Conservation (phyloP, 2,797 vertebrate species). For the Anomalospiza imberbis region DNA sequence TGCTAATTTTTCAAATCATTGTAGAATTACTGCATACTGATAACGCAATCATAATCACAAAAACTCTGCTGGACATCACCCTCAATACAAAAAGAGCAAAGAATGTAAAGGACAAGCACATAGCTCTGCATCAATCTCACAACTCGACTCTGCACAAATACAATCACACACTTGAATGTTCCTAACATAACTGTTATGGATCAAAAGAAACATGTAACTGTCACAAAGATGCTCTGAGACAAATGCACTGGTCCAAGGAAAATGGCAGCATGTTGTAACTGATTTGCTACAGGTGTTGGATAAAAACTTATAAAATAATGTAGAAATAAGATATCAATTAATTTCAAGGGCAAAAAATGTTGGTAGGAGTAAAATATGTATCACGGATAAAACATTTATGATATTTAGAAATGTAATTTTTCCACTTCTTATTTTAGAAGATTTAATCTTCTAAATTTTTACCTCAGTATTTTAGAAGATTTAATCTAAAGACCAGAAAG, state of each 20-base stretch:
- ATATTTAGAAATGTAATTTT: neutral
- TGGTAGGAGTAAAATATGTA: neutral
- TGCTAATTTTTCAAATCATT: neutral
- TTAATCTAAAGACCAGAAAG: neutral
- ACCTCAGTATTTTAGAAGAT: neutral
- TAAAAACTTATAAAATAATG: neutral
- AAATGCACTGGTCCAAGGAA: neutral
- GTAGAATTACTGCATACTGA: neutral
- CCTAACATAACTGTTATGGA: neutral
- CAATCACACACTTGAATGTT: conserved; percentile 10
- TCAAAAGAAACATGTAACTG: neutral
- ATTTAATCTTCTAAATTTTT: too few species aligned
- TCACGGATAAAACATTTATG: neutral
- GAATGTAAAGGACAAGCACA: neutral
- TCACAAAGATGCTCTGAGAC: neutral
- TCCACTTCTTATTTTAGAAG: neutral
- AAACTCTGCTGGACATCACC: neutral
- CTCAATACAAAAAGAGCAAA: neutral
- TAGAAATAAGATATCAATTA: neutral
- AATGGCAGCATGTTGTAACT: neutral
- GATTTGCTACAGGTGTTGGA: neutral
- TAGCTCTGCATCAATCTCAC: neutral
- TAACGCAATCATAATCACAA: neutral
- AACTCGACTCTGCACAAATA: neutral
- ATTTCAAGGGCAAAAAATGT: neutral